Evolutionary conservation across 1,140 invertebrate species (phyloP).

Genomic region (Tetragonula clypearis): DNA sequence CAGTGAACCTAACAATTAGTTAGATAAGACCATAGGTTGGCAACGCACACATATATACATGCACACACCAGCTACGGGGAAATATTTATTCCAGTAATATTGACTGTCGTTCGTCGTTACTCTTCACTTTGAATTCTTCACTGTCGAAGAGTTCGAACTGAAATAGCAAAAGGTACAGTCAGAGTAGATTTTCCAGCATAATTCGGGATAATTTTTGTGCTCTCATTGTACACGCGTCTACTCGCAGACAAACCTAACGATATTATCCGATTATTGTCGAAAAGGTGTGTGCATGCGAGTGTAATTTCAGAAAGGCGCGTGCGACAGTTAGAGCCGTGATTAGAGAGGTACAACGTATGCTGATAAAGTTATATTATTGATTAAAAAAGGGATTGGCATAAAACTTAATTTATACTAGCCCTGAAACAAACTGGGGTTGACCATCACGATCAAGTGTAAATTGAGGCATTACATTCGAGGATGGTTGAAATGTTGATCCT

Average conservation of each 20-base stretch:
- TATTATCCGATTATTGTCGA: constrained; percentile 78
- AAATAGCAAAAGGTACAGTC: constrained; percentile 48
- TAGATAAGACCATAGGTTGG: constrained; percentile 72
- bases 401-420: constrained; percentile 83
- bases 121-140: constrained; percentile 65
- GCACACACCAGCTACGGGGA: constrained; percentile 77
- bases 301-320: constrained; percentile 57
- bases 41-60: constrained; percentile 80
- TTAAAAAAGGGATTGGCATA: constrained; percentile 49
- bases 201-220: constrained; percentile 35
- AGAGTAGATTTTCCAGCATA: constrained; percentile 31
- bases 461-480: constrained; percentile 78
- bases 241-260: constrained; percentile 69
- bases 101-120: constrained; percentile 73
- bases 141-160: constrained; percentile 51
- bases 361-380: constrained; percentile 60
- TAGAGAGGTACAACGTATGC: constrained; percentile 66
- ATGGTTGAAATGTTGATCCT: constrained; percentile 88
- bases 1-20: constrained; percentile 56
- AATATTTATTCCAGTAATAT: constrained; percentile 77
- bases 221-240: constrained; percentile 61
- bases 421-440: constrained; percentile 87
- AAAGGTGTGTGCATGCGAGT: constrained; percentile 73
- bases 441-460: constrained; percentile 84
- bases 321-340: constrained; percentile 58